phyloP scores from a whole-genome alignment of 1,140 invertebrate genomes.

The Oryctes rhinoceros region DNA sequence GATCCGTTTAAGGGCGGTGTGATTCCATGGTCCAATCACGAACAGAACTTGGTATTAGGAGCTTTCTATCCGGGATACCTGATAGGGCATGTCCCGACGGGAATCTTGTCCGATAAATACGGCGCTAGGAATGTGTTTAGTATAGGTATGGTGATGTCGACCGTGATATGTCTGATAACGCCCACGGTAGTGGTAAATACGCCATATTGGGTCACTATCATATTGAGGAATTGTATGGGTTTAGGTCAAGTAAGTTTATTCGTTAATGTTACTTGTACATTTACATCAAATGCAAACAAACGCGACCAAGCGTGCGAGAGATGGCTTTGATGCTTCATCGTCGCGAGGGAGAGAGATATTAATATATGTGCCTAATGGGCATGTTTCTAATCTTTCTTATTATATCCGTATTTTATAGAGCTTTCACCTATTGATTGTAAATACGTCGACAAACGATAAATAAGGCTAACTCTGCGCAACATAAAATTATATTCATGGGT shows the following conservation, averaged over 20 bases:
- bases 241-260: constrained; percentile 35
- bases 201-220: neutral
- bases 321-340: too few relatives aligned
- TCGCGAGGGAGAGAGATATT: too few relatives aligned
- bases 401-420: too few relatives aligned
- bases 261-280: neutral
- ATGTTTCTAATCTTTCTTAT: too few relatives aligned
- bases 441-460: too few relatives aligned
- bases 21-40: constrained; percentile 10
- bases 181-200: neutral
- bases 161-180: neutral
- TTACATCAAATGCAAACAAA: too few relatives aligned
- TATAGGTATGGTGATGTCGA: constrained; percentile 12
- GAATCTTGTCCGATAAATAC: constrained; percentile 37
- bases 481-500: too few relatives aligned
- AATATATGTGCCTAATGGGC: too few relatives aligned
- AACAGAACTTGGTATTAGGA: constrained; percentile 18
- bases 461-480: too few relatives aligned
- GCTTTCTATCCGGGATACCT: constrained; percentile 42
- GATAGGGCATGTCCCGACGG: constrained; percentile 37
- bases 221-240: constrained; percentile 37
- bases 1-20: constrained; percentile 12
- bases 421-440: too few relatives aligned
- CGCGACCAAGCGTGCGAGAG: too few relatives aligned
- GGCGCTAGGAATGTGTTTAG: constrained; percentile 25